Conservation (phyloP, 2,888 invertebrate species). For the Dascillus cervinus region DNA sequence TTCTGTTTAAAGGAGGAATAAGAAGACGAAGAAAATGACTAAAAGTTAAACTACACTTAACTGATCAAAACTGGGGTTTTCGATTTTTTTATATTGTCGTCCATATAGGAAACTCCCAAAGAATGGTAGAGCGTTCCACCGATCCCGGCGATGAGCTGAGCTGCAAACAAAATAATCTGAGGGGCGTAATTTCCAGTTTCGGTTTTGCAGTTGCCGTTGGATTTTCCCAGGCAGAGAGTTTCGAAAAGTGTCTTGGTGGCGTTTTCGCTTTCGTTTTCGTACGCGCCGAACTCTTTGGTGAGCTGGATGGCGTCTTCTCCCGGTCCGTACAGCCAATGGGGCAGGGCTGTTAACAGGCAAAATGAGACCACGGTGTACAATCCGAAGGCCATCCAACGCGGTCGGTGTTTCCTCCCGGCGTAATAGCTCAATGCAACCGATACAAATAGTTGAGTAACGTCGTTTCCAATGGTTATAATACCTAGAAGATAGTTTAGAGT, state of each 20-base stretch:
- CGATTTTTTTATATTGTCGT: slow-evolving; percentile 67
- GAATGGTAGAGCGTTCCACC: slow-evolving; percentile 63
- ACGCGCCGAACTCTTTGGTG: slow-evolving; percentile 52
- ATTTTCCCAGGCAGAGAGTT: slow-evolving; percentile 44
- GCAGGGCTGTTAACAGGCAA: slow-evolving; percentile 58
- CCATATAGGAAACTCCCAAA: slow-evolving; percentile 65
- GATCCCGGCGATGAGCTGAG: slow-evolving; percentile 63
- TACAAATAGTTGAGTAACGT: slow-evolving; percentile 61
- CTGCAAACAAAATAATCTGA: slow-evolving; percentile 53
- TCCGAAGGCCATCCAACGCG: slow-evolving; percentile 63
- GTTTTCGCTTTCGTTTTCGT: slow-evolving; percentile 41
- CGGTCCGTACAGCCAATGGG: slow-evolving; percentile 62
- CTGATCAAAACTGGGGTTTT: slow-evolving; percentile 65
- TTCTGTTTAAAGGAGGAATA: no score
- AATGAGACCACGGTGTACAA: slow-evolving; percentile 54
- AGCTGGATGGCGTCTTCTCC: slow-evolving; percentile 57
- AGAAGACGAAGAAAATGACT: no score
- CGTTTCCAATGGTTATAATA: slow-evolving; percentile 65
- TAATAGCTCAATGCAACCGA: slow-evolving; percentile 62
- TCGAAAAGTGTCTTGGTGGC: slow-evolving; percentile 27
- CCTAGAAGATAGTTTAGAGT: no score
- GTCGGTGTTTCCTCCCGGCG: slow-evolving; percentile 62
- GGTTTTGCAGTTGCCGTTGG: slow-evolving; percentile 30
- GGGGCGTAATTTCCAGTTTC: slow-evolving; percentile 52
- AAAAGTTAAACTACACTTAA: slow-evolving; percentile 37